phyloP scores from a whole-genome alignment of 2,797 vertebrate species.

The Hephaestus fuliginosus region DNA sequence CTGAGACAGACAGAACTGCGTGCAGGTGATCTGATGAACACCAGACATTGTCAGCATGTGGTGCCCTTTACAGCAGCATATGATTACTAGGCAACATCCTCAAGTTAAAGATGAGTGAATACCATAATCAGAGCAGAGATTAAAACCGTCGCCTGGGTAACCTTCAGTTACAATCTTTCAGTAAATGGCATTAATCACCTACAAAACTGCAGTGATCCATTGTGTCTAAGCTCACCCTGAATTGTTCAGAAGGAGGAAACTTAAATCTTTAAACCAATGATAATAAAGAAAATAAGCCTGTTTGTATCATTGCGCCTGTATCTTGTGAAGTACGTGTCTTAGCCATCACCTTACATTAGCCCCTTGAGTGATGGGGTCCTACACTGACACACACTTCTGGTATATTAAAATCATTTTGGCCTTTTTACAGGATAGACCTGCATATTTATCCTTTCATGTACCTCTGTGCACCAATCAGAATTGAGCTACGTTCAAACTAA shows the following conservation, averaged over 20 bases:
- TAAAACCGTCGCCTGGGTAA: neutral
- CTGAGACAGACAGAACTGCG: neutral
- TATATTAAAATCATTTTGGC: neutral
- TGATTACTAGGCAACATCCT: neutral
- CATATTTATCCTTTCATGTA: neutral
- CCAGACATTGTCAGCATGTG: neutral
- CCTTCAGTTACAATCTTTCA: neutral
- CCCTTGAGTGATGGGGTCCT: neutral
- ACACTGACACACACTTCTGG: neutral
- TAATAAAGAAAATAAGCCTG: neutral
- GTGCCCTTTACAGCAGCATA: neutral
- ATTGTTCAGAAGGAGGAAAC: neutral
- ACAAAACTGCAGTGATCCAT: no score
- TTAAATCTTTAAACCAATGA: neutral
- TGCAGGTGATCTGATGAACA: neutral
- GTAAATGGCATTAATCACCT: no score
- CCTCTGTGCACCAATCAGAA: neutral
- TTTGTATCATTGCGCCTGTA: no score
- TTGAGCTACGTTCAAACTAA: neutral
- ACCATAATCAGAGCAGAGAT: neutral
- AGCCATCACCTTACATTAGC: neutral
- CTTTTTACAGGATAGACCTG: conserved; percentile 1
- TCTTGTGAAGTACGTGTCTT: neutral
- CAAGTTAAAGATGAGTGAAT: no score
- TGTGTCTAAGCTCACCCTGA: neutral